Evolutionary conservation across 2,888 invertebrate genomes (phyloP), one percentile per base, ranked within the genome.

Genomic region (Cryptocheilus praepositus): DNA sequence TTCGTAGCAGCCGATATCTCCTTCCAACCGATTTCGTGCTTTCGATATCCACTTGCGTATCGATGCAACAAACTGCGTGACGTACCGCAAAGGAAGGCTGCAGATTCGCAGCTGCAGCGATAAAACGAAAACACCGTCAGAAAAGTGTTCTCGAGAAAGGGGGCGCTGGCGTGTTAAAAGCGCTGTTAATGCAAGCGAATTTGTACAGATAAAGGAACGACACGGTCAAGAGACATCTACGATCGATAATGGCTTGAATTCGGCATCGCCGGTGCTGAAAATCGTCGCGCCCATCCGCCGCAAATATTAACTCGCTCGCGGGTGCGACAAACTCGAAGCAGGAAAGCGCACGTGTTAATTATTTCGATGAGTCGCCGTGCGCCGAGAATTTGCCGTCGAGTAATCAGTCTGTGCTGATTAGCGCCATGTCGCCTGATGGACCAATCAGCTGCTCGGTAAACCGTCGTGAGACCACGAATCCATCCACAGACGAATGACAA

Each of bases 401-500:
- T 72, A 80, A 79, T 79, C 56, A 54, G 61, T 65, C 61, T 66
- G 57, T 49, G 66, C 58, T 67, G 67, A 77, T 78, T 71, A 78
- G 65, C 78, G 78, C 78, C 79, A 78, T 78, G 79, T 79, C 74
- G 58, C 49, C 68, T 69, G 66, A 80, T 80, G 82, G 82, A 82
- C 86, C 86, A 86, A 86, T 86, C 86, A 85, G 86, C 85, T 85
- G 85, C 86, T 83, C 74, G 80, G 76, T 81, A 78, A 84, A 81
- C 76, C 81, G 80, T 76, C 78, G 79, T 83, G 76, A 80, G 77
- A 82, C 76, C 81, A 81, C 84, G 78, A 81, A 79, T 80, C 83
- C 83, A 79, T 81, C 81, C 81, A 82, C 82, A 83, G 84, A 79
- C 86, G 87, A 87, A 87, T 87, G 87, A 87, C 87, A 87, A 87